phyloP scores from a whole-genome alignment of 2,113 vertebrate genomes.

The Baryphthengus martii region DNA sequence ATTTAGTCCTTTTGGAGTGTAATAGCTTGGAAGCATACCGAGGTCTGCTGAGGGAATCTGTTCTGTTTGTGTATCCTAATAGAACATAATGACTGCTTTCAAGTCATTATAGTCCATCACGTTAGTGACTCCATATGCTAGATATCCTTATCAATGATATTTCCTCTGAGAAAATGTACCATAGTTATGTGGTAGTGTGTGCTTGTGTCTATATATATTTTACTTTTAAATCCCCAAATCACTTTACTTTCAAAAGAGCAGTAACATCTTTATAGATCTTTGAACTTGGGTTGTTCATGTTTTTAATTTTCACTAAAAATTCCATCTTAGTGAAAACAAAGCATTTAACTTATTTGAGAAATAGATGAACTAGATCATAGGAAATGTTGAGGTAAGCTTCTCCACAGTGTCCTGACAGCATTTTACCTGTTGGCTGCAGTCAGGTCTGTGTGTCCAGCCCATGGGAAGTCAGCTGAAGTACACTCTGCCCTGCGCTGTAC shows the following conservation, averaged over 20 bases:
- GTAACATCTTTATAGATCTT: neutral
- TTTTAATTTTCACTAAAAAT: neutral
- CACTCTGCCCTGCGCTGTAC: accelerated
- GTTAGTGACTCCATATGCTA: conserved; percentile 31
- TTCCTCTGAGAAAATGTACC: conserved; percentile 3
- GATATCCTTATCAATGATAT: neutral
- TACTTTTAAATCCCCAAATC: neutral
- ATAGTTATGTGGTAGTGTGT: neutral
- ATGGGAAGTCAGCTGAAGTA: neutral
- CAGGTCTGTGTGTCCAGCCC: too few relatives aligned
- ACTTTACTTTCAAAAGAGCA: neutral
- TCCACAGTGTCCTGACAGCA: neutral
- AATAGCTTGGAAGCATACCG: conserved; percentile 24
- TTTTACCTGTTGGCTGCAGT: neutral
- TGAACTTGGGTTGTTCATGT: neutral
- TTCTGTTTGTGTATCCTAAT: conserved; percentile 45
- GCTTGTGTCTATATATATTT: accelerated
- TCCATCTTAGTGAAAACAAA: neutral
- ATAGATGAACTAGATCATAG: neutral
- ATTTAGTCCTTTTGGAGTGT: conserved; percentile 11
- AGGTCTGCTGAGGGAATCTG: conserved; percentile 35
- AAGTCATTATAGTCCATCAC: conserved; percentile 45
- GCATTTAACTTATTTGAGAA: neutral
- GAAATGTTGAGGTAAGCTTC: neutral
- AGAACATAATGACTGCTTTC: conserved; percentile 56